Evolutionary conservation across 2,888 invertebrate species (phyloP).

Genomic region (Conchocele bisecta): DNA sequence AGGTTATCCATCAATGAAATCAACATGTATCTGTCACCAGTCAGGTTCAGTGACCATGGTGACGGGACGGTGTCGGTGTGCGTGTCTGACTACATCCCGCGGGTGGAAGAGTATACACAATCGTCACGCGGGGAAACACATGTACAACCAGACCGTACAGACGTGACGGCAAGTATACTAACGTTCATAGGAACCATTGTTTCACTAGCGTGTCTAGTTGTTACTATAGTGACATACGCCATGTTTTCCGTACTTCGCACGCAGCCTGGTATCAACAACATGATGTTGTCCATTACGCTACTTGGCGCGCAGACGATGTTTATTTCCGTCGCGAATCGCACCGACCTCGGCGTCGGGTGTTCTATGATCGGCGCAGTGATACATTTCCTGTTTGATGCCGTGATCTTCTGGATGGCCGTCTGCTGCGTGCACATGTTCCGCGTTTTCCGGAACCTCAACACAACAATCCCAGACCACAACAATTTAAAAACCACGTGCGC

Average conservation of each 20-base stretch:
- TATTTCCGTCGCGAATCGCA: slow-evolving; percentile 33
- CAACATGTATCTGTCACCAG: no score
- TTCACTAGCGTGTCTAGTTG: slow-evolving; percentile 45
- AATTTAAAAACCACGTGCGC: background rate
- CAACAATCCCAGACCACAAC: background rate
- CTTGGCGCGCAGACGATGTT: slow-evolving; percentile 50
- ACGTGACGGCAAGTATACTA: no score
- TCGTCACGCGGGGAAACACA: no score
- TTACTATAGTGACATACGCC: slow-evolving; percentile 55
- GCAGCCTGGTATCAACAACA: slow-evolving; percentile 55
- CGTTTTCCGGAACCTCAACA: slow-evolving; percentile 28
- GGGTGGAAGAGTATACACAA: no score
- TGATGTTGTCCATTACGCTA: slow-evolving; percentile 47
- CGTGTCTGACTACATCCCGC: no score
- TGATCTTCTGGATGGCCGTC: slow-evolving; percentile 58
- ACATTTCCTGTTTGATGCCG: slow-evolving; percentile 60
- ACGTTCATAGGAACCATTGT: no score
- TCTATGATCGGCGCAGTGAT: slow-evolving; percentile 46
- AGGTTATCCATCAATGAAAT: no score
- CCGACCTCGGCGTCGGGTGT: slow-evolving; percentile 29
- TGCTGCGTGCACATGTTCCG: slow-evolving; percentile 63
- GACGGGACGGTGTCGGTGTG: no score
- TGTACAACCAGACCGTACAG: no score
- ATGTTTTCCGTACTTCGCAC: slow-evolving; percentile 42
- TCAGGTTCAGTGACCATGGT: no score